These are phyloP conservation scores for Nomada ferruginata DNA, from an alignment of 2,888 invertebrate genomes.

Conservation along the genomic window DNA sequence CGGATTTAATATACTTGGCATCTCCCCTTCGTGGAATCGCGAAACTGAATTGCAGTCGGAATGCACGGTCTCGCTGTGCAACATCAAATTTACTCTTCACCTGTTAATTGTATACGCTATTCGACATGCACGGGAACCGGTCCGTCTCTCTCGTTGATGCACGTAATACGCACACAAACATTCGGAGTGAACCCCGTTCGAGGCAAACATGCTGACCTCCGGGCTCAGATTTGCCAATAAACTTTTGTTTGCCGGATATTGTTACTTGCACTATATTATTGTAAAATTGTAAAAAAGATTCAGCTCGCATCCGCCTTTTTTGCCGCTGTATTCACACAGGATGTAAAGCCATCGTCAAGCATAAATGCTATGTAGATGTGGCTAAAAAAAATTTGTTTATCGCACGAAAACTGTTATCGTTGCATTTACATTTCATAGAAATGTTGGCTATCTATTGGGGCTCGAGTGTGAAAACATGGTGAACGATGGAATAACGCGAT, in stretches of 20 bases:
- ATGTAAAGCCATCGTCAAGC: too few relatives aligned
- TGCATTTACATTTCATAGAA: too few relatives aligned
- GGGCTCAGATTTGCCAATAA: slow-evolving; percentile 39
- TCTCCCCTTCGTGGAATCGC: too few relatives aligned
- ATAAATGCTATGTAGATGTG: too few relatives aligned
- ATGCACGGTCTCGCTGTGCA: background rate
- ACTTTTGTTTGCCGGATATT: slow-evolving; percentile 45
- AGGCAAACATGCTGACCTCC: slow-evolving; percentile 35
- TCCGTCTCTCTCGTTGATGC: slow-evolving; percentile 7
- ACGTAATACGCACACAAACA: slow-evolving; percentile 42
- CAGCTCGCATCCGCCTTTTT: background rate
- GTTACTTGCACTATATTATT: slow-evolving; percentile 7
- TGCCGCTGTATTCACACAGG: background rate
- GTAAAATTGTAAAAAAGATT: slow-evolving; percentile 4
- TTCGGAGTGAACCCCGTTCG: slow-evolving; percentile 19
- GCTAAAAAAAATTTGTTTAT: too few relatives aligned
- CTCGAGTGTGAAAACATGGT: too few relatives aligned
- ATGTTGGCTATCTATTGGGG: too few relatives aligned
- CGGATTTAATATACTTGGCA: background rate
- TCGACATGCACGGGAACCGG: slow-evolving; percentile 9
- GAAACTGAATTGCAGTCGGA: background rate
- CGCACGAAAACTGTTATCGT: too few relatives aligned
- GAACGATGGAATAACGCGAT: too few relatives aligned
- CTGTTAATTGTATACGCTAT: slow-evolving; percentile 41
- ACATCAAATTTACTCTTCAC: slow-evolving; percentile 40